These are phyloP conservation scores for Autographa pulchrina DNA, from an alignment of 2,888 invertebrate genomes.

Conservation along the genomic window DNA sequence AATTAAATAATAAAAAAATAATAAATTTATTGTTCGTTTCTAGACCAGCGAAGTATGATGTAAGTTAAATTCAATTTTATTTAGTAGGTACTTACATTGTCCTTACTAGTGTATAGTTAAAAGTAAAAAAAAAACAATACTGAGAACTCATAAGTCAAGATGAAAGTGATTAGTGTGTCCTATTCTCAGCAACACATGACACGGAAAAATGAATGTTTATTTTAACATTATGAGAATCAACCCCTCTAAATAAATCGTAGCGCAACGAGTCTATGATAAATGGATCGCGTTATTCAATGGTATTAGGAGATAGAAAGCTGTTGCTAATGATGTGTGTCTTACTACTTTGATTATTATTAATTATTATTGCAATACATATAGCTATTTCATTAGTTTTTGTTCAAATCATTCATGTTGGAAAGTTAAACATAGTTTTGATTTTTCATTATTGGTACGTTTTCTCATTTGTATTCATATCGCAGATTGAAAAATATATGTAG, in stretches of 20 bases:
- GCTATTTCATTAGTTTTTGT: not conserved
- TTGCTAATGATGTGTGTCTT: slow-evolving; percentile 40
- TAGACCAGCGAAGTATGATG: too few species aligned
- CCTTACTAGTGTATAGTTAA: too few species aligned
- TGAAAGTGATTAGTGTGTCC: not conserved
- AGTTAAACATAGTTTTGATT: not conserved
- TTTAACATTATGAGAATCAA: slow-evolving; percentile 5
- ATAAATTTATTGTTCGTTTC: too few species aligned
- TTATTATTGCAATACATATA: slow-evolving; percentile 31
- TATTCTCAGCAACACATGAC: not conserved
- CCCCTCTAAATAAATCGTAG: slow-evolving; percentile 35
- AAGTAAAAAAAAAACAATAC: not conserved
- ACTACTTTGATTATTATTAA: slow-evolving; percentile 53
- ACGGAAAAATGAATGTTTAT: slow-evolving; percentile 3
- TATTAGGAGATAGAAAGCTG: slow-evolving; percentile 42
- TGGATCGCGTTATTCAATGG: slow-evolving; percentile 32
- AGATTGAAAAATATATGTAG: not conserved
- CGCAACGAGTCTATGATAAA: slow-evolving; percentile 38
- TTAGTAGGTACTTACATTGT: too few species aligned
- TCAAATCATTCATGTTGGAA: not conserved
- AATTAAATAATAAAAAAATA: too few species aligned
- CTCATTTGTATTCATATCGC: not conserved
- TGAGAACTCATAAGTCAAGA: not conserved
- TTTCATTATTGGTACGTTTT: too few species aligned
- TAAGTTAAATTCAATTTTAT: too few species aligned